These are phyloP conservation scores for Phaetusa simplex DNA, from an alignment of 2,113 vertebrate species.

Conservation along the genomic window DNA sequence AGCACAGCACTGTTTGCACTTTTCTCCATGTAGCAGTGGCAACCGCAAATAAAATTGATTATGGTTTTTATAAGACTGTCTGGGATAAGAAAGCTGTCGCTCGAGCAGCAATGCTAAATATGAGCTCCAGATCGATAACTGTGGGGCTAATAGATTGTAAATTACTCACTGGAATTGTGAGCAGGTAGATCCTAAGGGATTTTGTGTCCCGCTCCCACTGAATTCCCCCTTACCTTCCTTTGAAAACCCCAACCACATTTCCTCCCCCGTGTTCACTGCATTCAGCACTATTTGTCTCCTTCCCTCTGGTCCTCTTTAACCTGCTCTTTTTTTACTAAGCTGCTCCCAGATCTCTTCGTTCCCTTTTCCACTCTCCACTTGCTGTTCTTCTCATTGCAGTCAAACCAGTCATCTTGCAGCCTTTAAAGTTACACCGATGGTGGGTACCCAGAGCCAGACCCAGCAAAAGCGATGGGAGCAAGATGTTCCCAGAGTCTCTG, in stretches of 20 bases:
- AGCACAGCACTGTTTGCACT: not conserved
- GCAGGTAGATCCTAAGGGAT: not conserved
- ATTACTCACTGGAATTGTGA: not conserved
- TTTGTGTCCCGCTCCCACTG: not conserved
- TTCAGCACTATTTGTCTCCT: not conserved
- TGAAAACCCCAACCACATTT: not conserved
- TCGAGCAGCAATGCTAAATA: not conserved
- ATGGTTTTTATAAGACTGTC: not conserved
- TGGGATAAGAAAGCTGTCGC: not conserved
- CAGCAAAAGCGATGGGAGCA: accelerated
- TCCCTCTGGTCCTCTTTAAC: not conserved
- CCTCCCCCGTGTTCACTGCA: too few relatives aligned
- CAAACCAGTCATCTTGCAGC: not conserved
- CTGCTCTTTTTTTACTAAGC: not conserved
- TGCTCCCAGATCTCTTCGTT: not conserved
- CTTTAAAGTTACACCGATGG: not conserved
- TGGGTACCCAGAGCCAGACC: accelerated
- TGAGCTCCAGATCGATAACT: not conserved
- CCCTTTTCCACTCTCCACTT: not conserved
- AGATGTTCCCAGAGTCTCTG: not conserved
- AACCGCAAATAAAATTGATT: not conserved
- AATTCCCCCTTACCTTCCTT: not conserved
- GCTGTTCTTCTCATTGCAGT: not conserved
- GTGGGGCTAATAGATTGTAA: not conserved
- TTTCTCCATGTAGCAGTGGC: not conserved